These are phyloP conservation scores for Podarcis cretensis DNA, from an alignment of 2,113 vertebrate species.

Conservation along the genomic window DNA sequence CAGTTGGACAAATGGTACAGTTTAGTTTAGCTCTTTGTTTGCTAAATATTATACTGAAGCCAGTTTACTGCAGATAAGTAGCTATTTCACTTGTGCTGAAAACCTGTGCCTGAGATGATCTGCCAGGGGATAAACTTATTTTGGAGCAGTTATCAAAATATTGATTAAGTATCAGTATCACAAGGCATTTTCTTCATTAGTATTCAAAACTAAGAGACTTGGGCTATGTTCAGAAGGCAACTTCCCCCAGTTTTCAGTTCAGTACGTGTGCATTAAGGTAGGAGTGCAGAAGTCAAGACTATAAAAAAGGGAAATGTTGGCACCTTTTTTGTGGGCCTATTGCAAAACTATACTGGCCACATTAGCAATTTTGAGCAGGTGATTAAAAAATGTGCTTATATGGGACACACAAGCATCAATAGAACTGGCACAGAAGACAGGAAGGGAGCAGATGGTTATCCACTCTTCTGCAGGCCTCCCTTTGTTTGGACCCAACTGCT, in stretches of 20 bases:
- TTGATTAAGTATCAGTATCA: slow-evolving; percentile 1
- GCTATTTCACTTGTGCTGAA: not conserved
- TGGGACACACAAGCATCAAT: not conserved
- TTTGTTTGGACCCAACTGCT: not conserved
- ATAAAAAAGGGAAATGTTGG: not conserved
- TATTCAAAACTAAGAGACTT: slow-evolving; percentile 21
- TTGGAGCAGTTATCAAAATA: slow-evolving; percentile 24
- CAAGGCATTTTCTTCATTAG: slow-evolving; percentile 48
- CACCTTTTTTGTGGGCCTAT: not conserved
- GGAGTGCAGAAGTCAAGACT: not conserved
- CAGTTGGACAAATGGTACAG: not conserved
- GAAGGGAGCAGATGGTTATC: not conserved
- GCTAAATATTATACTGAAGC: not conserved
- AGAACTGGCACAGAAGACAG: not conserved
- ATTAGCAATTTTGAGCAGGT: not conserved
- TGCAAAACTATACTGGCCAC: not conserved
- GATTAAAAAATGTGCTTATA: not conserved
- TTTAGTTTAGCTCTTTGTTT: not conserved
- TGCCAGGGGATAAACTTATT: slow-evolving; percentile 7
- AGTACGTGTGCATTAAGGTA: not conserved
- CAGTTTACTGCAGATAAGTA: not conserved
- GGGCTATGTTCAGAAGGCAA: not conserved
- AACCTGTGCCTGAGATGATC: not conserved
- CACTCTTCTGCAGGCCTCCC: not conserved
- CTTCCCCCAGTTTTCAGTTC: not conserved